These are phyloP conservation scores for Acanthochromis polyacanthus DNA, from an alignment of 2,113 vertebrate genomes.

Conservation along the genomic window DNA sequence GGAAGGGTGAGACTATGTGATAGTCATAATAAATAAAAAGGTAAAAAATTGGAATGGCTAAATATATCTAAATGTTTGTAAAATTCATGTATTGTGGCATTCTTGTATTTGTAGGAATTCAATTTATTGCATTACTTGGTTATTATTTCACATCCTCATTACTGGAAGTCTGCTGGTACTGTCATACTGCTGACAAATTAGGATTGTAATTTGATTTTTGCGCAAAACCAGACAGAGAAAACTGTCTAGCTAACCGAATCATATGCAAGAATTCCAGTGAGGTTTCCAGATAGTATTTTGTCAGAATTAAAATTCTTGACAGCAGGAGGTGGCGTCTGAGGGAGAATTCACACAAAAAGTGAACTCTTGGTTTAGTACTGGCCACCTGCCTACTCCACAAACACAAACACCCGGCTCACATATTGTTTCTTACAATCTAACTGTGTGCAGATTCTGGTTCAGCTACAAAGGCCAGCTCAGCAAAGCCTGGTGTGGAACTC, in stretches of 20 bases:
- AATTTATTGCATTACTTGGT: no score
- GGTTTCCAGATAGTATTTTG: not conserved
- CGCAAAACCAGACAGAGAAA: no score
- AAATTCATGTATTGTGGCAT: no score
- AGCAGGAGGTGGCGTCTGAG: not conserved
- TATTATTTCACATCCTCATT: no score
- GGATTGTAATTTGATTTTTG: no score
- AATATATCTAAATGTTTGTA: no score
- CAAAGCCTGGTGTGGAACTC: constrained; percentile 40
- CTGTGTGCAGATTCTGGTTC: constrained; percentile 15
- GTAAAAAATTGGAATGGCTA: no score
- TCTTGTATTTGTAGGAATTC: no score
- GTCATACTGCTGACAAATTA: no score
- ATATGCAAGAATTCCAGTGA: not conserved
- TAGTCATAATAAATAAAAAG: no score
- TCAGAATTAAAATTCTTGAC: not conserved
- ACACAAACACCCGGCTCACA: not conserved
- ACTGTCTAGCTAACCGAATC: not conserved
- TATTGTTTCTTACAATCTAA: constrained; percentile 16
- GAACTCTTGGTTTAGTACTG: constrained; percentile 1
- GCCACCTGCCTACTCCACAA: constrained; percentile 23
- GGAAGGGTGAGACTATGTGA: no score
- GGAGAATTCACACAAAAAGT: not conserved
- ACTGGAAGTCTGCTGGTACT: no score
- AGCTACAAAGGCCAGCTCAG: constrained; percentile 7